Evolutionary conservation across 2,113 vertebrate genomes (phyloP).

Genomic region (Sigmodon hispidus): DNA sequence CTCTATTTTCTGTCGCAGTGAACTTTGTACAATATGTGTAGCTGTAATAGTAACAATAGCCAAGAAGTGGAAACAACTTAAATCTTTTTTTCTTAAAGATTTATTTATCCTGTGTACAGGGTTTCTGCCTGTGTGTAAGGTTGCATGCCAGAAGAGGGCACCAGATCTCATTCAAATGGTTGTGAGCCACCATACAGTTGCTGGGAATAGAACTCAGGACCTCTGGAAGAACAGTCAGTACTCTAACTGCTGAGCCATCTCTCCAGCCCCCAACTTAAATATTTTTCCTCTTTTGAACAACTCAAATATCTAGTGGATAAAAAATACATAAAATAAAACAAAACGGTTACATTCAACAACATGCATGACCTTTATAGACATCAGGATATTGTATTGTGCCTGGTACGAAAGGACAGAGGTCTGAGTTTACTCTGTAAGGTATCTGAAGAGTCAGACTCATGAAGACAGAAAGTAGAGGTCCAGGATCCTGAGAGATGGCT

Average conservation of each 20-base stretch:
- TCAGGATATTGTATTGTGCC: background rate
- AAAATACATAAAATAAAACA: background rate
- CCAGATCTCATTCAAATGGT: background rate
- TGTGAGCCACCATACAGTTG: background rate
- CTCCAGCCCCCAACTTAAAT: background rate
- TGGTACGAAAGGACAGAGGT: background rate
- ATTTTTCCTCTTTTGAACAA: background rate
- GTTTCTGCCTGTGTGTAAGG: background rate
- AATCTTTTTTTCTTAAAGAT: background rate
- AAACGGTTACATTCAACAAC: conserved; percentile 1
- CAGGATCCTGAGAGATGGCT: background rate
- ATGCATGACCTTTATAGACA: background rate
- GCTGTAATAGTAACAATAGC: background rate
- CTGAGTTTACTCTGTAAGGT: background rate
- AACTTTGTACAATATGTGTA: background rate
- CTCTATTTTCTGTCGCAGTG: background rate
- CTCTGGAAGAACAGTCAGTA: background rate
- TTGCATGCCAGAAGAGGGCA: background rate
- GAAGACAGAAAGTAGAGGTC: background rate
- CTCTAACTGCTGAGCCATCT: background rate
- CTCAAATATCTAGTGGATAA: background rate
- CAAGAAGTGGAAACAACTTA: conserved; percentile 3
- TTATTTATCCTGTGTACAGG: background rate
- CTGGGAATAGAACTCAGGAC: background rate
- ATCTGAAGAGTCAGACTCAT: background rate